Evolutionary conservation across 2,113 vertebrate species (phyloP).

Genomic region (Poecile atricapillus): DNA sequence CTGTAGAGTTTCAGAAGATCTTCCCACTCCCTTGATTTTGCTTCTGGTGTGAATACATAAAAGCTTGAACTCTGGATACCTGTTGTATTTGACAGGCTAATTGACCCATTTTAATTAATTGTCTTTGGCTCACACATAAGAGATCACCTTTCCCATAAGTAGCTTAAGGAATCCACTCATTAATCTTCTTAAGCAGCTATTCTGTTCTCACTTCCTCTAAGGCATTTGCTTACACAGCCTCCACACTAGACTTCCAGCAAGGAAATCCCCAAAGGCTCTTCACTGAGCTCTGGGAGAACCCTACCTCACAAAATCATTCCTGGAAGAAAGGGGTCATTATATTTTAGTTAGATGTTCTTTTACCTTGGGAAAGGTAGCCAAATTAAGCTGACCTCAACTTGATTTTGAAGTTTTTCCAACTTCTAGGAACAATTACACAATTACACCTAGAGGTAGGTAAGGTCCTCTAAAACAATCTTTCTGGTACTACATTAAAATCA

Average conservation of each 20-base stretch:
- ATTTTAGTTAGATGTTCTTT: background rate
- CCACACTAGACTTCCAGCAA: background rate
- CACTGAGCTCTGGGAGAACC: background rate
- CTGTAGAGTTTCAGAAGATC: background rate
- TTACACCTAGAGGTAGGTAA: background rate
- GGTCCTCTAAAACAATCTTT: background rate
- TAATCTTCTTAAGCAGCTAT: slow-evolving; percentile 46
- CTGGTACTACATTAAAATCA: background rate
- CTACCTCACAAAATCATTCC: background rate
- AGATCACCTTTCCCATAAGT: slow-evolving; percentile 47
- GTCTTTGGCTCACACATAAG: background rate
- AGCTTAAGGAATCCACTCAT: slow-evolving; percentile 47
- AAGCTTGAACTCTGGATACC: background rate
- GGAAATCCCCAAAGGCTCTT: slow-evolving; percentile 18
- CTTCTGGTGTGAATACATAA: background rate
- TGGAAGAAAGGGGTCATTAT: background rate
- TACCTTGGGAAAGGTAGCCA: background rate
- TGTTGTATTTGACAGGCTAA: slow-evolving; percentile 33
- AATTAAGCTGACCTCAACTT: background rate
- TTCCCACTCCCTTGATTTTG: background rate
- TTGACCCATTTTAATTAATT: slow-evolving; percentile 44
- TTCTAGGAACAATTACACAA: background rate
- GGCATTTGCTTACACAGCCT: slow-evolving; percentile 29
- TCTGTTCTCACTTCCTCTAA: slow-evolving; percentile 4
- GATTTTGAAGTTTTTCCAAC: background rate